Base-by-base conservation (phyloP, 2,888 invertebrate genomes). In the Argyresthia goedartella region DNA sequence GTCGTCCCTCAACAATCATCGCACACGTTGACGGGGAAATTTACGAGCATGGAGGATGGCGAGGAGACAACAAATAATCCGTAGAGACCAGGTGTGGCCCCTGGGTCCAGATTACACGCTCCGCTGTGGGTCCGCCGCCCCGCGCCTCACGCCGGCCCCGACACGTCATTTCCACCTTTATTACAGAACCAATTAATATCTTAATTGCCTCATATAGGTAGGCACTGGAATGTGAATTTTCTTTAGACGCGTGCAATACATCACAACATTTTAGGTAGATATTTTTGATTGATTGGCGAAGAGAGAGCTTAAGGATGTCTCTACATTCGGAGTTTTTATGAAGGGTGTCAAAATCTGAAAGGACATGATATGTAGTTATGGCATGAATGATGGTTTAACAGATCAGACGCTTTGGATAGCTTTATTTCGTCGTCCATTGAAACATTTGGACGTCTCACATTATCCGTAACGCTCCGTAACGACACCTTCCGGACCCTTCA, bases 11-110 rank as follows among this genome's bases (percentile, higher is more conserved):
- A 72, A 79, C 74, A 73, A 80, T 76, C 82, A 76, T 81, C 81
- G 81, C 81, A 82, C 82, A 85, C 85, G 81, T 84, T 81, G 85
- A 79, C 81, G 75, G 72, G 78, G 70, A 82, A 81, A 85, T 86
- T 86, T 86, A 86, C 82, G 85, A 85, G 81, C 85, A 77, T 80
- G 76, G 79, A 80, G 58, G 77, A 81, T 81, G 80, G 33, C 15
- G 46, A 14, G 14, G 76, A 81, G 81, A 84, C 82, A 82, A 85
- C 82, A 85, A 85, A 85, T 84, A 82, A 82, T 80, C 77, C 77
- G 65, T 63, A 65, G 67, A 69, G 65, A 73, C 82, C 81, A 81
- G 82, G 81, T 82, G 82, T 59, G 71, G 74, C 78, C 73, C 76
- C 42, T 51, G 49, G 47, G 76, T 41, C 41, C 51, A 50, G 55